A percentile compares a stretch with the other conserved stretches of the same genome.
Conservation (phyloP, 2,888 invertebrate species). For the Calameuta idolon region DNA sequence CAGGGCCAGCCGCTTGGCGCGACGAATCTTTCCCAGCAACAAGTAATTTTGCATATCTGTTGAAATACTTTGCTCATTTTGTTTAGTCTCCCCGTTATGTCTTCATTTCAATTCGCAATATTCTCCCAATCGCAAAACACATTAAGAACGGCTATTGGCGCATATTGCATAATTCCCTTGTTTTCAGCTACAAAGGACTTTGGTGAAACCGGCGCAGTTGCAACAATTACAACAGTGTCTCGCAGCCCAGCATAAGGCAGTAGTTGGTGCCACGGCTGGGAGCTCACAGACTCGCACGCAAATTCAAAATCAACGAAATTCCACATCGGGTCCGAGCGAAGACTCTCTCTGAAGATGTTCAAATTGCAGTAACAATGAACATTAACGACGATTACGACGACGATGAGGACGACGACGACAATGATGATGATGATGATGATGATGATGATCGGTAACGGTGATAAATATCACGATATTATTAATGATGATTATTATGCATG, state of each 20-base stretch:
- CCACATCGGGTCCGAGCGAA: slow-evolving; percentile 57
- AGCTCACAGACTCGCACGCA: slow-evolving; percentile 58
- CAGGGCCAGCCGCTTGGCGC: slow-evolving; percentile 61
- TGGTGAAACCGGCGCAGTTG: slow-evolving; percentile 53
- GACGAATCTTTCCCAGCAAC: slow-evolving; percentile 61
- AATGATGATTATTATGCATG: too few species aligned
- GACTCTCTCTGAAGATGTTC: slow-evolving; percentile 61
- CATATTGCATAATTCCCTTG: too few species aligned
- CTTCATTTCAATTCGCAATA: too few species aligned
- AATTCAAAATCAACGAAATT: slow-evolving; percentile 59
- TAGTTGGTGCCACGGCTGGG: slow-evolving; percentile 48
- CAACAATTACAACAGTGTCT: slow-evolving; percentile 64
- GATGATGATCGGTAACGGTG: too few species aligned
- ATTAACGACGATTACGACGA: too few species aligned
- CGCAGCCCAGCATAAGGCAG: slow-evolving; percentile 62
- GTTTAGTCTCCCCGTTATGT: too few species aligned
- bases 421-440: too few species aligned
- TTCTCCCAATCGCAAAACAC: too few species aligned
- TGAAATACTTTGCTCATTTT: too few species aligned
- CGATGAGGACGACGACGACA: not conserved
- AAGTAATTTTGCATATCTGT: slow-evolving; percentile 41
- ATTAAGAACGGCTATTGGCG: too few species aligned
- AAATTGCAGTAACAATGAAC: slow-evolving; percentile 31
- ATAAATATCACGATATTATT: too few species aligned
- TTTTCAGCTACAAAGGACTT: slow-evolving; percentile 47